phyloP scores from a whole-genome alignment of 1,140 invertebrate species.

The Zaprionus davidi region DNA sequence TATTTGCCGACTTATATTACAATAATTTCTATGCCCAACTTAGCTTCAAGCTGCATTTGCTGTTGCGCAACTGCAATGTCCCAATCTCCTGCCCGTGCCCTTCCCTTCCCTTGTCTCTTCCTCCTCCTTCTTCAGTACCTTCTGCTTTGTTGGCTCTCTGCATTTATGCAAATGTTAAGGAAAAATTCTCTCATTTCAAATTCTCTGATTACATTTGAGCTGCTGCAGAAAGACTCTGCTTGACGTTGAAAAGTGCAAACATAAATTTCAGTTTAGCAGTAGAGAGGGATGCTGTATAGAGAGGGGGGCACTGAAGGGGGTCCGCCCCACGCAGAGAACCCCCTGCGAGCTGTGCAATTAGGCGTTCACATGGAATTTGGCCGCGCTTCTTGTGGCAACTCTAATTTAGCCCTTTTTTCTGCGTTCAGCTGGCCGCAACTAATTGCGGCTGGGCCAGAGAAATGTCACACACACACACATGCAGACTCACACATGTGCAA shows the following conservation, averaged over 20 bases:
- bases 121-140: conserved; percentile 16
- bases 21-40: conserved; percentile 33
- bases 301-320: not conserved
- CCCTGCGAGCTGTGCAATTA: conserved; percentile 30
- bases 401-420: conserved; percentile 11
- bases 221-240: conserved; percentile 31
- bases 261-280: conserved; percentile 38
- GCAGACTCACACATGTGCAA: conserved; percentile 49
- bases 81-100: conserved; percentile 1
- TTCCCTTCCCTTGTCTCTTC: conserved; percentile 22
- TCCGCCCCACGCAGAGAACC: too few relatives aligned
- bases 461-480: conserved; percentile 46
- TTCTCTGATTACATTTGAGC: conserved; percentile 61
- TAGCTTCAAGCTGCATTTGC: conserved; percentile 11
- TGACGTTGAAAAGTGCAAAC: conserved; percentile 47
- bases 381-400: conserved; percentile 9
- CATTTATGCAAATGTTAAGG: conserved; percentile 69
- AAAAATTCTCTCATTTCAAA: conserved; percentile 56
- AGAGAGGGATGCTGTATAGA: not conserved
- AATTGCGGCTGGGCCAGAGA: conserved; percentile 48
- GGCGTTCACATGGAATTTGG: conserved; percentile 26
- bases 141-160: conserved; percentile 31
- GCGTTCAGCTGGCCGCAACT: conserved; percentile 31
- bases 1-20: conserved; percentile 12
- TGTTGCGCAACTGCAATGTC: conserved; percentile 20